These are phyloP conservation scores for Bombylius major DNA, from an alignment of 2,888 invertebrate genomes.

Conservation along the genomic window DNA sequence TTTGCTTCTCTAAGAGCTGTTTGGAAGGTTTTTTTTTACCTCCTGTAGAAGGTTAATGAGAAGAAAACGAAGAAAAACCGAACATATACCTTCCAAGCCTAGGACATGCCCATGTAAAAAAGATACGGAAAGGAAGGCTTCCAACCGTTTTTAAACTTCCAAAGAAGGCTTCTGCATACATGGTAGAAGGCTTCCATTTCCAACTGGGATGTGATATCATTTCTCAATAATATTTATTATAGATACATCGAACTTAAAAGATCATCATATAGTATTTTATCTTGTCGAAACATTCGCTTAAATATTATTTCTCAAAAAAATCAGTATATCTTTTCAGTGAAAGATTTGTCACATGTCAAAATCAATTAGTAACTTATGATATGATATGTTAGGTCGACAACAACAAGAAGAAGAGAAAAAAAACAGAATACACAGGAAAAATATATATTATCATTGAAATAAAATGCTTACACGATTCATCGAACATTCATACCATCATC, in stretches of 20 bases:
- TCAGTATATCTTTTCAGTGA: slow-evolving; percentile 9
- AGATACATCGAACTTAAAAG: neutral
- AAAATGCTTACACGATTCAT: slow-evolving; percentile 35
- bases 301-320: neutral
- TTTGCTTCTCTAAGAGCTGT: no score
- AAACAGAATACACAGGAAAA: no score
- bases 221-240: neutral
- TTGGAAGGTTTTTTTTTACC: no score
- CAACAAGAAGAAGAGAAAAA: no score
- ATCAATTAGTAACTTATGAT: slow-evolving; percentile 29
- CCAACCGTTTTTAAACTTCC: no score
- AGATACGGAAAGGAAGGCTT: no score
- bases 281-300: neutral
- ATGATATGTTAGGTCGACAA: neutral
- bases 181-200: no score
- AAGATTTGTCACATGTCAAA: slow-evolving; percentile 36
- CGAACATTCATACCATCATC: slow-evolving; percentile 20
- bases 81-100: no score
- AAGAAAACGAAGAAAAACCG: no score
- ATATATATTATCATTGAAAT: slow-evolving; percentile 30
- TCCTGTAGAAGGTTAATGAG: no score
- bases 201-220: neutral
- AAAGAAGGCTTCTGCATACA: no score
- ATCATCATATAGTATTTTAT: neutral
- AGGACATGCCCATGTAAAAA: no score